A percentile compares a stretch with the other conserved stretches of the same genome.
These are phyloP conservation scores for Drosophila kanekoi DNA, from an alignment of 2,888 invertebrate species.

Conservation along the genomic window DNA sequence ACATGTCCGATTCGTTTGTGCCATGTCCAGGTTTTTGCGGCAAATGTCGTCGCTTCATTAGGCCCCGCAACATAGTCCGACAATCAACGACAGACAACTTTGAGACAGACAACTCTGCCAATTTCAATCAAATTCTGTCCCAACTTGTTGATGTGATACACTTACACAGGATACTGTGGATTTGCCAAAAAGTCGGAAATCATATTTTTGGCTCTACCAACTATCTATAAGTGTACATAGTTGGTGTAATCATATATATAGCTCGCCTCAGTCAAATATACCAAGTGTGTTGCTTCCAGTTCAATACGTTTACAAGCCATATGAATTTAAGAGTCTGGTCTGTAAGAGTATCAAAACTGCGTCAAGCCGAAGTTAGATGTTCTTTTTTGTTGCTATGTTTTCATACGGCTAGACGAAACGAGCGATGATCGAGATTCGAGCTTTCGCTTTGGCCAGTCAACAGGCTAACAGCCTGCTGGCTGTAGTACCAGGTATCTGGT, in stretches of 20 bases:
- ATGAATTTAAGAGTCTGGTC: too few relatives aligned
- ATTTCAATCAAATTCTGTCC: slow-evolving; percentile 73
- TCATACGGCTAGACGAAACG: slow-evolving; percentile 65
- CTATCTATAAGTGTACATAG: too few relatives aligned
- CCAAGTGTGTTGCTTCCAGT: too few relatives aligned
- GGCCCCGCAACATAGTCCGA: slow-evolving; percentile 51
- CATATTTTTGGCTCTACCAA: too few relatives aligned
- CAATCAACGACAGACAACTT: slow-evolving; percentile 43
- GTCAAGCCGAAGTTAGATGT: neutral
- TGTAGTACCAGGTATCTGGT: slow-evolving; percentile 19
- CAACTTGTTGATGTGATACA: slow-evolving; percentile 38
- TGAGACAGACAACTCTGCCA: slow-evolving; percentile 71
- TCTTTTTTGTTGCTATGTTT: slow-evolving; percentile 1
- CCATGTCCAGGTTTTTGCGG: slow-evolving; percentile 42
- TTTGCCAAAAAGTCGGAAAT: neutral
- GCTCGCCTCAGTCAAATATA: too few relatives aligned
- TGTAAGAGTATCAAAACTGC: slow-evolving; percentile 27
- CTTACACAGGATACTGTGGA: neutral
- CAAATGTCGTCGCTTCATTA: slow-evolving; percentile 75
- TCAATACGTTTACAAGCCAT: too few relatives aligned
- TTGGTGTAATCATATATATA: too few relatives aligned
- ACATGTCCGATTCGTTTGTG: slow-evolving; percentile 47
- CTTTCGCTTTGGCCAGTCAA: slow-evolving; percentile 62
- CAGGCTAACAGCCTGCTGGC: slow-evolving; percentile 7
- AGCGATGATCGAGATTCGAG: slow-evolving; percentile 64